Evolutionary conservation across 2,113 vertebrate species (phyloP).

Genomic region (Vanacampus margaritifer): DNA sequence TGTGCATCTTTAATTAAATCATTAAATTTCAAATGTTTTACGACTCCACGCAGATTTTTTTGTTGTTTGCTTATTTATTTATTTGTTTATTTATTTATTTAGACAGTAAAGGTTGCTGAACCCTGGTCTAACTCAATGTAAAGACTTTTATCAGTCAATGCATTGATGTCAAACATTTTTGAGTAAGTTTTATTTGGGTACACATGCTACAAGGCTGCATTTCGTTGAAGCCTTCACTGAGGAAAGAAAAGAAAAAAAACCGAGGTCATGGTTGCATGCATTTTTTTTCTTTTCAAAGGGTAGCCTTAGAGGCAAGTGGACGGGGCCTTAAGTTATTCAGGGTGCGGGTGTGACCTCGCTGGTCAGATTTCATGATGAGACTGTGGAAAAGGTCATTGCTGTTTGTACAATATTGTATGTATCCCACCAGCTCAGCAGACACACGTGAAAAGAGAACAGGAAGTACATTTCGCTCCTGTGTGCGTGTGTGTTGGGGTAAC

Average conservation of each 20-base stretch:
- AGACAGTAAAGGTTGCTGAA: too few relatives aligned
- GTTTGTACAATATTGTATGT: conserved; percentile 20
- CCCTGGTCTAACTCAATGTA: too few relatives aligned
- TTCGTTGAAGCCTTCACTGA: not conserved
- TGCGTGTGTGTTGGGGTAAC: not conserved
- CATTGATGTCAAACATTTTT: not conserved
- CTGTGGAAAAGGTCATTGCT: conserved; percentile 35
- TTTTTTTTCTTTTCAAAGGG: not conserved
- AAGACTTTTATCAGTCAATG: not conserved
- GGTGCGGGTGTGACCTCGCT: not conserved
- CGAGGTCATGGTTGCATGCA: conserved; percentile 1
- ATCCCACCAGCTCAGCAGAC: not conserved
- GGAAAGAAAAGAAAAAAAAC: too few relatives aligned
- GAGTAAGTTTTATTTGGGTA: not conserved
- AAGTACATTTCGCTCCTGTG: not conserved
- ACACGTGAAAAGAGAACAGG: not conserved
- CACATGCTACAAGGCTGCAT: not conserved
- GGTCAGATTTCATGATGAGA: conserved; percentile 21
- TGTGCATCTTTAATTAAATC: too few relatives aligned
- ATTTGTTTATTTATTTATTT: too few relatives aligned
- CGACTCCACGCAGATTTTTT: too few relatives aligned
- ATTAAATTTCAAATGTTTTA: too few relatives aligned
- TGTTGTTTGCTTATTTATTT: too few relatives aligned
- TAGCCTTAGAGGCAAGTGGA: not conserved
- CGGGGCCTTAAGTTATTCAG: conserved; percentile 28